Conservation (phyloP, 2,888 invertebrate genomes). For the Amphimallon solstitiale region DNA sequence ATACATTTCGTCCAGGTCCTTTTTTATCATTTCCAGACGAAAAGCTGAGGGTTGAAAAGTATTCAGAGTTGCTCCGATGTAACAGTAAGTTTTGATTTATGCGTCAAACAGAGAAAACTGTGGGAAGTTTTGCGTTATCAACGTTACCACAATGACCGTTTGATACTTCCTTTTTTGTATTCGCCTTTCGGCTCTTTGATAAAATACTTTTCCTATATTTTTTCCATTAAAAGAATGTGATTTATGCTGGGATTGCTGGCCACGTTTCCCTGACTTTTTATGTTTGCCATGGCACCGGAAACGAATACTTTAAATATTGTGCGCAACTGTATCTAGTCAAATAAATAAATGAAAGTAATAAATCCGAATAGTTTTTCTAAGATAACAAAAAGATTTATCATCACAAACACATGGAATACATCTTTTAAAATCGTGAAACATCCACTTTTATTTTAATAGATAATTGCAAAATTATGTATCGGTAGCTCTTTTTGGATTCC, state of each 20-base stretch:
- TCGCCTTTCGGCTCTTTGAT: constrained; percentile 52
- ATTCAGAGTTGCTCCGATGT: constrained; percentile 47
- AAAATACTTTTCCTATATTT: constrained; percentile 56
- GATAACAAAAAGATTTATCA: no score
- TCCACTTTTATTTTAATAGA: no score
- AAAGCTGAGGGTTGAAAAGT: constrained; percentile 42
- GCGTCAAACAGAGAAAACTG: constrained; percentile 53
- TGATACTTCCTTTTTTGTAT: constrained; percentile 57
- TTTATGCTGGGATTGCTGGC: constrained; percentile 46
- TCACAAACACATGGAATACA: no score
- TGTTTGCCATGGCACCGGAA: no score
- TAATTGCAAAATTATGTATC: no score
- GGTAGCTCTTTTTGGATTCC: no score
- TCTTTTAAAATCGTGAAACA: no score
- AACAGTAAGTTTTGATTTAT: constrained; percentile 58
- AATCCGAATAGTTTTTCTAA: no score
- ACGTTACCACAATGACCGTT: constrained; percentile 58
- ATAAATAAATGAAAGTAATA: no score
- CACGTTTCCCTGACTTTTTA: no score
- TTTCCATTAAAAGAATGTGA: constrained; percentile 55
- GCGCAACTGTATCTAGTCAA: no score
- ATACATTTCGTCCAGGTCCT: constrained; percentile 10
- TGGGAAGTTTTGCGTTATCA: constrained; percentile 60
- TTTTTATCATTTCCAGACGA: constrained; percentile 31
- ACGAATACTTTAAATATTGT: no score